Percentiles rank a stretch among this genome's conserved stretches.
These are phyloP conservation scores for Vultur gryphus DNA, from an alignment of 2,797 vertebrate species.

Conservation along the genomic window DNA sequence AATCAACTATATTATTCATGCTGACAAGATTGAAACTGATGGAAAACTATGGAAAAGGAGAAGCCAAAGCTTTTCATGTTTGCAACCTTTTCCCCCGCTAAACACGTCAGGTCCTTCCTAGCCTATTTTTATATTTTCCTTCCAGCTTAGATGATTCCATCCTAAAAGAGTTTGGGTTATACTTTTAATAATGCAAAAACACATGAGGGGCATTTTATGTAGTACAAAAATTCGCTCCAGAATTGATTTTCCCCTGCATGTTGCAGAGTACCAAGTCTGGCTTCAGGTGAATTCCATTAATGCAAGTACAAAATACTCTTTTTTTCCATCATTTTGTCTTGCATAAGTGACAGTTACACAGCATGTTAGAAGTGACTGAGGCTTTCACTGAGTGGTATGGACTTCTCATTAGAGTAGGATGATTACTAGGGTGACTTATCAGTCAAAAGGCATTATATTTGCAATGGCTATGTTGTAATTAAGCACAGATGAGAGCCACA, in stretches of 20 bases:
- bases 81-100: not conserved
- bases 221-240: not conserved
- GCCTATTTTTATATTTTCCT: not conserved
- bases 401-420: not conserved
- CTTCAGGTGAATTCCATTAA: not conserved
- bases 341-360: not conserved
- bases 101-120: not conserved
- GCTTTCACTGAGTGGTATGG: not conserved
- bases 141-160: not conserved
- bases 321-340: not conserved
- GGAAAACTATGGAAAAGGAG: not conserved
- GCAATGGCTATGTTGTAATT: not conserved
- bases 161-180: not conserved
- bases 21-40: not conserved
- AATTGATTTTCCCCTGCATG: not conserved
- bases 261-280: not conserved
- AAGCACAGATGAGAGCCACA: not conserved
- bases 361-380: not conserved
- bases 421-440: not conserved
- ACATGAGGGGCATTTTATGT: not conserved
- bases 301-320: not conserved
- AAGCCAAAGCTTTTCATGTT: not conserved
- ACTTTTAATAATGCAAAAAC: not conserved
- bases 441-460: not conserved
- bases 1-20: not conserved